phyloP scores from a whole-genome alignment of 30 jellyfish, hydroid and myxozoan species.

The Aurelia aurita complex sp. Pacific region DNA sequence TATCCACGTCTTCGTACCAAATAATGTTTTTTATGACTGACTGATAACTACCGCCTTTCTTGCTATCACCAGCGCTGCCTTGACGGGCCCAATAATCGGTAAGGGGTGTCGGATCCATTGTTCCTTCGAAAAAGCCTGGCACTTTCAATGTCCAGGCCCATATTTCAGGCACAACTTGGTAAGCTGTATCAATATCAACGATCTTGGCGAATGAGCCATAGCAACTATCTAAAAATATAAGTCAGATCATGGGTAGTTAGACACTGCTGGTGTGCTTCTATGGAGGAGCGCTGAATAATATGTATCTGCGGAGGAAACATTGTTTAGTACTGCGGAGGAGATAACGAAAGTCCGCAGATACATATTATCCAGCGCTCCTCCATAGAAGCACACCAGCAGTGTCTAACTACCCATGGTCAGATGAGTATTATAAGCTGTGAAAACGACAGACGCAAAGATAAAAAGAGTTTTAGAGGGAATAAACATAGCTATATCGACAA shows the following conservation, averaged over 20 bases:
- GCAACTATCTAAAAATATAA: conserved; percentile 23
- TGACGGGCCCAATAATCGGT: conserved; percentile 28
- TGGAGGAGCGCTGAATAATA: no score
- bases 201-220: conserved; percentile 50
- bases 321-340: no score
- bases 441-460: not conserved
- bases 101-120: conserved; percentile 41
- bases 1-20: conserved; percentile 15
- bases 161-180: conserved; percentile 36
- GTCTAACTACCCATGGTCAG: no score
- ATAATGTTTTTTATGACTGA: conserved; percentile 11
- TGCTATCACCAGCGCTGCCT: conserved; percentile 1
- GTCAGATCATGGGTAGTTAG: not conserved
- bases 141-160: conserved; percentile 35
- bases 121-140: conserved; percentile 58
- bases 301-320: no score
- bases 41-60: conserved; percentile 33
- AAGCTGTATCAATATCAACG: conserved; percentile 45
- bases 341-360: no score
- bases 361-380: no score
- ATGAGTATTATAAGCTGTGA: not conserved
- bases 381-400: no score
- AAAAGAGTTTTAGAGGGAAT: not conserved
- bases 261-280: no score
- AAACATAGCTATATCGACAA: not conserved